A percentile compares a stretch with the other conserved stretches of the same genome.
phyloP scores from a whole-genome alignment of 2,797 vertebrate genomes.

The Ctenosaura bakeri region DNA sequence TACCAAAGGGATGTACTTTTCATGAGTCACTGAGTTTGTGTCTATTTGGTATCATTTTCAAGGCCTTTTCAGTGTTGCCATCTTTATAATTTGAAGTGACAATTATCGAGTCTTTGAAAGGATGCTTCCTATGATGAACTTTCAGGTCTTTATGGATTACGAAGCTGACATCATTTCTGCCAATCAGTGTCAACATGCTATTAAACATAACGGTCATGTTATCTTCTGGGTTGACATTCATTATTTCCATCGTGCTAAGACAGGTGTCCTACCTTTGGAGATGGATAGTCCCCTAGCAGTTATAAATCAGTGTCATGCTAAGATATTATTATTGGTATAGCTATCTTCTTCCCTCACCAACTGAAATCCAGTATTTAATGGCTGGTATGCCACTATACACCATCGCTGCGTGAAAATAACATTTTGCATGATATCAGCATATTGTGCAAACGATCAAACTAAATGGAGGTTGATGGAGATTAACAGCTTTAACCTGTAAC shows the following conservation, averaged over 20 bases:
- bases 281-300: conserved; percentile 31
- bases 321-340: conserved; percentile 31
- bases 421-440: neutral
- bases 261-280: conserved; percentile 38
- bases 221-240: conserved; percentile 55
- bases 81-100: conserved; percentile 60
- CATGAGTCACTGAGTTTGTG: conserved; percentile 50
- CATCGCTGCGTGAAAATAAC: neutral
- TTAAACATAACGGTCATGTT: conserved; percentile 51
- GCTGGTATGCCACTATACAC: neutral
- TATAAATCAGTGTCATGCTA: conserved; percentile 21
- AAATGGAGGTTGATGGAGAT: neutral
- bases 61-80: conserved; percentile 52
- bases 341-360: conserved; percentile 13
- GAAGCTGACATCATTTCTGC: conserved; percentile 46
- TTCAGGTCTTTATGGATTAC: conserved; percentile 15
- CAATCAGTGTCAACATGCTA: conserved; percentile 52
- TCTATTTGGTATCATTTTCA: conserved; percentile 57
- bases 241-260: conserved; percentile 62
- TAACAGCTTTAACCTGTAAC: neutral
- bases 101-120: conserved; percentile 56
- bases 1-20: conserved; percentile 46
- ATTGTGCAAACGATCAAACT: neutral
- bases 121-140: conserved; percentile 43
- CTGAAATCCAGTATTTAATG: conserved; percentile 24